These are phyloP conservation scores for Lineus longissimus DNA, from an alignment of 1,140 invertebrate species.

Conservation along the genomic window DNA sequence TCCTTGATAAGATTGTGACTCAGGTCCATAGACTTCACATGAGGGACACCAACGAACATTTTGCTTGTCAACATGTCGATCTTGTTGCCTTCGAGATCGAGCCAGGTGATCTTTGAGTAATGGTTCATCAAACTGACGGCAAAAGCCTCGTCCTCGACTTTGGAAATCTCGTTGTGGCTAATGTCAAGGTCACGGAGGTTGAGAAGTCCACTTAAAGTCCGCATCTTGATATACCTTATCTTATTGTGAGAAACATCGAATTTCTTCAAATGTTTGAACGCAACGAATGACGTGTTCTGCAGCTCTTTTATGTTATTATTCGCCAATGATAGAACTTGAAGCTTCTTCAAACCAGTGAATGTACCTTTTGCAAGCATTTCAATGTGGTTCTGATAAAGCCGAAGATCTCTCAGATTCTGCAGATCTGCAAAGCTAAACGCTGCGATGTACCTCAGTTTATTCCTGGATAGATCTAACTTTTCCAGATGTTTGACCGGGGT, in stretches of 20 bases:
- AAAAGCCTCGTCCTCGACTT: constrained; percentile 25
- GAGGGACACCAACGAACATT: constrained; percentile 22
- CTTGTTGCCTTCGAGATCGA: constrained; percentile 23
- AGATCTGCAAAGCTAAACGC: neutral
- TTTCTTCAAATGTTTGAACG: constrained; percentile 12
- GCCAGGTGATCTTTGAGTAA: constrained; percentile 25
- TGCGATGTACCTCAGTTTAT: constrained; percentile 8
- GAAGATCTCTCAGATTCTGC: neutral
- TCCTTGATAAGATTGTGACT: constrained; percentile 20
- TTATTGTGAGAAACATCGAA: constrained; percentile 25
- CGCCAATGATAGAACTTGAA: constrained; percentile 18
- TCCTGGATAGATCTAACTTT: constrained; percentile 19
- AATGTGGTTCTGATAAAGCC: neutral
- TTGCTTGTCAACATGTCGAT: constrained; percentile 13
- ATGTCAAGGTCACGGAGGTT: constrained; percentile 21
- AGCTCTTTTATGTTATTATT: constrained; percentile 22
- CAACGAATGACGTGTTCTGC: constrained; percentile 14
- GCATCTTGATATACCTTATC: constrained; percentile 14
- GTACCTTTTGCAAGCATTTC: neutral
- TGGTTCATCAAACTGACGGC: constrained; percentile 22
- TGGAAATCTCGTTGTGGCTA: constrained; percentile 21
- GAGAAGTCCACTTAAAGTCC: constrained; percentile 23
- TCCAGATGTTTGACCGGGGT: constrained; percentile 6
- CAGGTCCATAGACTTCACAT: constrained; percentile 27
- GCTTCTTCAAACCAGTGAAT: constrained; percentile 10